Base-by-base conservation (phyloP, 2,888 invertebrate genomes). In the Psylliodes chrysocephalus region DNA sequence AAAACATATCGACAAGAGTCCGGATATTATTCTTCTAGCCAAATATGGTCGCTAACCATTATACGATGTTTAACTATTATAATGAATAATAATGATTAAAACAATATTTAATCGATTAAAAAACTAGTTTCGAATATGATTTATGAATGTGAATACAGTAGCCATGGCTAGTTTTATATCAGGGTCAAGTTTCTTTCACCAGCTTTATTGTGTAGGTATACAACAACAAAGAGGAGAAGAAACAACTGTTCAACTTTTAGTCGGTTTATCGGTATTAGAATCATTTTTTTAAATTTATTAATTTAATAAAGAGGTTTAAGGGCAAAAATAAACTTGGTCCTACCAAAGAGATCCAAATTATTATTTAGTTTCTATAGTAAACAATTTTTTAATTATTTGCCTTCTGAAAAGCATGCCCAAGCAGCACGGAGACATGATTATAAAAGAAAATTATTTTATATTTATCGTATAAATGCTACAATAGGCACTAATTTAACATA, bases 81-180 rank as follows among this genome's bases (percentile, higher is more conserved):
- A 59, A 59, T 59, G 57, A 57, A 57, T 57, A 57, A 57, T 44
- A 57, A 38, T 47, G 59, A 59, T 40, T 51, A 51, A 59, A 59
- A 51, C 38, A 51, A 49, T 59, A 28, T 49, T 44, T 49, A 59
- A 59, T 59, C 59, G 51, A 59, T 59, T 49, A 49, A 49, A 59
- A 59, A 59, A 59, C 59, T 59, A 59, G 59, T 59, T 59, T 59
- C 18, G 40, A 51, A 49, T 51, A 51, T 59, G 59, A 59, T 59
- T 59, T 59, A 59, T 59, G 59, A 46, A 59, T 46, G 38, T 51
- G 59, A 59, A 49, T 44, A 59, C 59, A 25, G 59, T 40, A 59
- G 59, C 40, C 12, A 10, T 19, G 35, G 57, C 44, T 54, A 28
- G 28, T 25, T 42, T 44, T 30, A 33, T 35, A 55, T 55, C 55